Evolutionary conservation across 2,888 invertebrate species (phyloP).

Genomic region (Eretmocerus hayati): DNA sequence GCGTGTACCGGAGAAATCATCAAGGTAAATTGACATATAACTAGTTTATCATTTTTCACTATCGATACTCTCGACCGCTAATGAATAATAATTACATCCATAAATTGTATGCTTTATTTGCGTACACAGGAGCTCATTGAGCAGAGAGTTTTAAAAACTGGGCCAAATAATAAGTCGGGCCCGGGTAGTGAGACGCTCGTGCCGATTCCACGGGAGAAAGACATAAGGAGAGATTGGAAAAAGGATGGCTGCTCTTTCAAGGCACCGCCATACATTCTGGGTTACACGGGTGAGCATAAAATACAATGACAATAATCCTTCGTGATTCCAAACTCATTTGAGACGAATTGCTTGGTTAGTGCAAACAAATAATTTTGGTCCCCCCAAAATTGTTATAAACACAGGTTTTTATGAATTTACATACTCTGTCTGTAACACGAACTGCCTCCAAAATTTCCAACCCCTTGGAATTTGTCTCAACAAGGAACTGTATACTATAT

Average conservation of each 20-base stretch:
- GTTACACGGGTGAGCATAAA: slow-evolving; percentile 57
- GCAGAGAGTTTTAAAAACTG: slow-evolving; percentile 48
- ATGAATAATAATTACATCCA: too few species aligned
- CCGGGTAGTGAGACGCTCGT: slow-evolving; percentile 30
- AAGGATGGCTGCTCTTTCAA: slow-evolving; percentile 35
- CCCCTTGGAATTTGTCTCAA: too few species aligned
- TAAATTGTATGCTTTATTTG: too few species aligned
- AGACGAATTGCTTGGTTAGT: not conserved
- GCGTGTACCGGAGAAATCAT: slow-evolving; percentile 64
- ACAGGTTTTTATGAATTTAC: too few species aligned
- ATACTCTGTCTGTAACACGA: too few species aligned
- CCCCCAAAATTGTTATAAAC: too few species aligned
- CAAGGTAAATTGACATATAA: slow-evolving; percentile 43
- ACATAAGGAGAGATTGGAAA: slow-evolving; percentile 36
- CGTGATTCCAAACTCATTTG: too few species aligned
- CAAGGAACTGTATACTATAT: too few species aligned
- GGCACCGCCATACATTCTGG: slow-evolving; percentile 54
- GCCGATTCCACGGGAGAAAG: slow-evolving; percentile 37
- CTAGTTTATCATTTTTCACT: slow-evolving; percentile 5
- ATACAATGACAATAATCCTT: too few species aligned
- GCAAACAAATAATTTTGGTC: not conserved
- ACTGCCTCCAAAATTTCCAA: too few species aligned
- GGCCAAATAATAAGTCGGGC: slow-evolving; percentile 50
- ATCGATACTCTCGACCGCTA: too few species aligned
- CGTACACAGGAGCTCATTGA: slow-evolving; percentile 45